Conservation (phyloP, 1,140 invertebrate species). For the Drosophila yakuba region DNA sequence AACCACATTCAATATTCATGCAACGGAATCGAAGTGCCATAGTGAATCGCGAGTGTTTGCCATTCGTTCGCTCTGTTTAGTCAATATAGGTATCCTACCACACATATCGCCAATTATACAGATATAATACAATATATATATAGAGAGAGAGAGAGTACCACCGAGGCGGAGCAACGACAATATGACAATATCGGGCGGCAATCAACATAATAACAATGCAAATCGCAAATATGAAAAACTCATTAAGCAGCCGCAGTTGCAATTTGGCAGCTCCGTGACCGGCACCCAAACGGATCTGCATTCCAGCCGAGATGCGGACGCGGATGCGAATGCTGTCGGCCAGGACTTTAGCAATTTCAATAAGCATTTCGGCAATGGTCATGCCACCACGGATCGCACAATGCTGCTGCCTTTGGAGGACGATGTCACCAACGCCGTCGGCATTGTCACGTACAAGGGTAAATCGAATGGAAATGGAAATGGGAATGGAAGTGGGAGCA, state of each 20-base stretch:
- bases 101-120: slow-evolving; percentile 63
- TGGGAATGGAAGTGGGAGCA: slow-evolving; percentile 12
- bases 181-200: slow-evolving; percentile 76
- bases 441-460: slow-evolving; percentile 74
- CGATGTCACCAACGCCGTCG: slow-evolving; percentile 24
- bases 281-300: slow-evolving; percentile 65
- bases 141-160: slow-evolving; percentile 33
- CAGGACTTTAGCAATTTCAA: slow-evolving; percentile 57
- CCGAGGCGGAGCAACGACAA: slow-evolving; percentile 51
- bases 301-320: slow-evolving; percentile 20
- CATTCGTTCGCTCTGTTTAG: slow-evolving; percentile 13
- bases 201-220: slow-evolving; percentile 55
- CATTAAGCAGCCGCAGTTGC: slow-evolving; percentile 77
- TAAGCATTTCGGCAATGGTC: slow-evolving; percentile 67
- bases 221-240: slow-evolving; percentile 82
- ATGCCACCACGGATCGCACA: slow-evolving; percentile 58
- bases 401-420: slow-evolving; percentile 52
- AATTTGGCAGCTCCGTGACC: slow-evolving; percentile 57
- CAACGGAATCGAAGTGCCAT: slow-evolving; percentile 58
- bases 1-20: slow-evolving; percentile 18
- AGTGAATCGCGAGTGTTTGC: slow-evolving; percentile 37
- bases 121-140: slow-evolving; percentile 19
- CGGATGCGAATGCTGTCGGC: slow-evolving; percentile 14
- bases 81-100: slow-evolving; percentile 34
- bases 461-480: slow-evolving; percentile 59